A percentile compares a stretch with the other conserved stretches of the same genome.
Evolutionary conservation across 2,888 invertebrate species (phyloP).

Genomic region (Catocala nupta): DNA sequence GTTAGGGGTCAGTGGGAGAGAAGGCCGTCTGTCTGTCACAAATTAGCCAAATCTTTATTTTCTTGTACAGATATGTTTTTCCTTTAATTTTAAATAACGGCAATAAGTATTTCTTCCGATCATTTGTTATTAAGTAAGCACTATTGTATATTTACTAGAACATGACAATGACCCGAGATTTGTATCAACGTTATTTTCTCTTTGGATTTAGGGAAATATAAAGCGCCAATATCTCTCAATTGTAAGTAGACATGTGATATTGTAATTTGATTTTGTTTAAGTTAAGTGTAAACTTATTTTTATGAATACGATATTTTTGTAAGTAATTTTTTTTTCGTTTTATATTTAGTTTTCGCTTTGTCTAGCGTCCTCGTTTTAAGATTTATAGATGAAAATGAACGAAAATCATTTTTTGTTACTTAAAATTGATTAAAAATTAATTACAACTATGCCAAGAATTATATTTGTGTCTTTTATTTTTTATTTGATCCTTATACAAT

Average conservation of each 20-base stretch:
- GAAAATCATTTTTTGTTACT: conserved; percentile 83
- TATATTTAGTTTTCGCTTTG: conserved; percentile 80
- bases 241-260: conserved; percentile 88
- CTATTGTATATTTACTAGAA: conserved; percentile 71
- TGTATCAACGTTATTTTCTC: conserved; percentile 67
- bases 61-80: conserved; percentile 78
- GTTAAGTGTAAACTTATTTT: conserved; percentile 83
- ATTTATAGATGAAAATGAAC: conserved; percentile 81
- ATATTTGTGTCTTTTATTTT: conserved; percentile 72
- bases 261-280: conserved; percentile 83
- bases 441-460: conserved; percentile 87
- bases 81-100: conserved; percentile 67
- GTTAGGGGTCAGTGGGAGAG: conserved; percentile 53
- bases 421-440: conserved; percentile 86
- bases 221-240: conserved; percentile 86
- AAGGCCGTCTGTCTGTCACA: conserved; percentile 70
- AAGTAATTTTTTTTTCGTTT: conserved; percentile 81
- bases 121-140: conserved; percentile 69
- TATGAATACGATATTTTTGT: conserved; percentile 84
- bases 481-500: background rate
- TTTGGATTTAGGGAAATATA: conserved; percentile 68
- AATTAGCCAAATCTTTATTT: conserved; percentile 82
- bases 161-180: conserved; percentile 77
- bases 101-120: conserved; percentile 84
- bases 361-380: conserved; percentile 83